A percentile compares a stretch with the other conserved stretches of the same genome.
Evolutionary conservation across 2,113 vertebrate genomes (phyloP).

Genomic region (Apodemus sylvaticus): DNA sequence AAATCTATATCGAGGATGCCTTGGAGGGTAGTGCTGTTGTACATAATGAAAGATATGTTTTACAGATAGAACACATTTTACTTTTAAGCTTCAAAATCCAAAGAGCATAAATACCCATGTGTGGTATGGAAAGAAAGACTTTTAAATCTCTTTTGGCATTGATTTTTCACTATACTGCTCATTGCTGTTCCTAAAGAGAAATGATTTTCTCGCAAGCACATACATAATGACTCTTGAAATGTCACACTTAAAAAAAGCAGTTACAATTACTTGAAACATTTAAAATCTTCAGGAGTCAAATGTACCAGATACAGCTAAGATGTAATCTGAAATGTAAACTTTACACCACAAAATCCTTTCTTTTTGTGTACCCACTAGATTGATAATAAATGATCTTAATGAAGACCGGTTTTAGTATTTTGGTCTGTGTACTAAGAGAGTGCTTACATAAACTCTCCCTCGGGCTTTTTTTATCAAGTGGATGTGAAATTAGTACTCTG

Average conservation of each 20-base stretch:
- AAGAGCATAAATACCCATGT: not conserved
- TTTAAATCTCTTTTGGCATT: slow-evolving; percentile 38
- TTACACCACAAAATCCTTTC: not conserved
- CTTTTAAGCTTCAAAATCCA: not conserved
- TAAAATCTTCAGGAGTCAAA: not conserved
- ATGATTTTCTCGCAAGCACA: not conserved
- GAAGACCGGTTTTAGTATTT: not conserved
- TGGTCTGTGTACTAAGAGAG: not conserved
- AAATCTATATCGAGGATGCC: not conserved
- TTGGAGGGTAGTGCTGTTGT: not conserved
- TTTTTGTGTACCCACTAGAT: not conserved
- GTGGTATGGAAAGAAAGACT: not conserved
- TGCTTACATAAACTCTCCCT: not conserved
- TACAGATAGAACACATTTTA: slow-evolving; percentile 4
- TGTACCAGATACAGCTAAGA: not conserved
- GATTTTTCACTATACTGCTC: not conserved
- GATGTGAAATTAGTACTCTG: not conserved
- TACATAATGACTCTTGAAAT: slow-evolving; percentile 15
- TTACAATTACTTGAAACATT: slow-evolving; percentile 11
- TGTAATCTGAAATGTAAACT: not conserved
- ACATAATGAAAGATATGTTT: slow-evolving; percentile 21
- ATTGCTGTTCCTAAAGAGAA: slow-evolving; percentile 39
- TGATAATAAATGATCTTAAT: not conserved
- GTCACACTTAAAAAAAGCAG: not conserved
- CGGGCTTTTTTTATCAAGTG: not conserved